These are phyloP conservation scores for Lithophane leautieri DNA, from an alignment of 2,888 invertebrate genomes.

Conservation along the genomic window DNA sequence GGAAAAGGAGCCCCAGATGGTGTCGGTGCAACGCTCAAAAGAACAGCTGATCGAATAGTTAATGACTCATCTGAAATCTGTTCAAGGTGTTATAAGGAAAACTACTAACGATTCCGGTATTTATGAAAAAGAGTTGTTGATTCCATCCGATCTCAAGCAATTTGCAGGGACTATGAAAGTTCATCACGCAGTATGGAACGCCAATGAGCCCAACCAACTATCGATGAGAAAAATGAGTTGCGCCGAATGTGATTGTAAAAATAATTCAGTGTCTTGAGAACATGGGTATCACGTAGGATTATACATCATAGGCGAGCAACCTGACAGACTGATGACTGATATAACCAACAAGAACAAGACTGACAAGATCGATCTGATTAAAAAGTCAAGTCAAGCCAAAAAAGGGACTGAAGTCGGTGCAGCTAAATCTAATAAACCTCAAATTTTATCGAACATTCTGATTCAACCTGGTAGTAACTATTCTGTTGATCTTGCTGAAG, in stretches of 20 bases:
- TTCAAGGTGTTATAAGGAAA: slow-evolving; percentile 1
- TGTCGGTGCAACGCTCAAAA: slow-evolving; percentile 52
- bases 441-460: no score
- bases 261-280: background rate
- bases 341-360: no score
- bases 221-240: slow-evolving; percentile 15
- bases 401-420: no score
- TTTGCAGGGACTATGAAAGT: slow-evolving; percentile 14
- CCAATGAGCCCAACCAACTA: background rate
- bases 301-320: no score
- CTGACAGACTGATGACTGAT: no score
- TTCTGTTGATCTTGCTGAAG: no score
- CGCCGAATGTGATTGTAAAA: background rate
- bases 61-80: background rate
- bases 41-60: slow-evolving; percentile 46
- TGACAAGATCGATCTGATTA: no score
- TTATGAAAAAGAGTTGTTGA: slow-evolving; percentile 6
- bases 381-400: no score
- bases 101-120: background rate
- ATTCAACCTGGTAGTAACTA: no score
- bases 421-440: no score
- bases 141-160: slow-evolving; percentile 2
- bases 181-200: slow-evolving; percentile 13
- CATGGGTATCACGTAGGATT: no score
- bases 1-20: slow-evolving; percentile 61